A percentile compares a stretch with the other conserved stretches of the same genome.
These are phyloP conservation scores for Nomada goodeniana DNA, from an alignment of 2,888 invertebrate genomes.

Conservation along the genomic window DNA sequence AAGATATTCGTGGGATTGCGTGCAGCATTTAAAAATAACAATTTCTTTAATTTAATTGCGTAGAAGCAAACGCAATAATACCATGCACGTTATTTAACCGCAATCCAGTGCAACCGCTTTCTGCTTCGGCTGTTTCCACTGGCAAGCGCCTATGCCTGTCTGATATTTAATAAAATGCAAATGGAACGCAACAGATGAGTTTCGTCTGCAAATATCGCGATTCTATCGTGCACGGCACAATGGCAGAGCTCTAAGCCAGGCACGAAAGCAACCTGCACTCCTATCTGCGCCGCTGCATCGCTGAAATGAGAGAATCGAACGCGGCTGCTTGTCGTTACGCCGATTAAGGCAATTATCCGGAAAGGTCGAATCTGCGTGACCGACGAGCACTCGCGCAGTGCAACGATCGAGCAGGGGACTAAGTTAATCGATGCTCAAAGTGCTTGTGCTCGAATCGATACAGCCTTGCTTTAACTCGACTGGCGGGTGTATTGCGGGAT, in stretches of 20 bases:
- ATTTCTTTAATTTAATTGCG: too few relatives aligned
- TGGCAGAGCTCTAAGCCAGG: not conserved
- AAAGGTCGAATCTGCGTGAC: constrained; percentile 47
- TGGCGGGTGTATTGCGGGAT: constrained; percentile 33
- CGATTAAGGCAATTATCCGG: constrained; percentile 56
- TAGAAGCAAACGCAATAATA: too few relatives aligned
- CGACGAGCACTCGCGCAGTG: constrained; percentile 8
- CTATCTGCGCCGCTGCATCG: constrained; percentile 1
- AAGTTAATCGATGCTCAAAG: constrained; percentile 47
- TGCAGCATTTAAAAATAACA: too few relatives aligned
- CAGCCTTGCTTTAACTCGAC: constrained; percentile 40
- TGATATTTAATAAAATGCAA: not conserved
- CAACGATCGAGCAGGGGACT: constrained; percentile 45
- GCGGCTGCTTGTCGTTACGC: constrained; percentile 46
- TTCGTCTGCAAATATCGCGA: not conserved
- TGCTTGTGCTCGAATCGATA: constrained; percentile 35
- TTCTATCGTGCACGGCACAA: not conserved
- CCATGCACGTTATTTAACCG: too few relatives aligned
- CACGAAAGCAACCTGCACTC: constrained; percentile 22
- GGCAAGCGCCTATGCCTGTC: not conserved
- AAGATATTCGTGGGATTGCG: too few relatives aligned
- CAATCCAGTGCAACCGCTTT: not conserved
- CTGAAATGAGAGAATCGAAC: constrained; percentile 41
- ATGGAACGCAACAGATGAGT: not conserved
- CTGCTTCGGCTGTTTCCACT: not conserved